These are phyloP conservation scores for Andrena bucephala DNA, from an alignment of 2,888 invertebrate genomes.

Conservation along the genomic window DNA sequence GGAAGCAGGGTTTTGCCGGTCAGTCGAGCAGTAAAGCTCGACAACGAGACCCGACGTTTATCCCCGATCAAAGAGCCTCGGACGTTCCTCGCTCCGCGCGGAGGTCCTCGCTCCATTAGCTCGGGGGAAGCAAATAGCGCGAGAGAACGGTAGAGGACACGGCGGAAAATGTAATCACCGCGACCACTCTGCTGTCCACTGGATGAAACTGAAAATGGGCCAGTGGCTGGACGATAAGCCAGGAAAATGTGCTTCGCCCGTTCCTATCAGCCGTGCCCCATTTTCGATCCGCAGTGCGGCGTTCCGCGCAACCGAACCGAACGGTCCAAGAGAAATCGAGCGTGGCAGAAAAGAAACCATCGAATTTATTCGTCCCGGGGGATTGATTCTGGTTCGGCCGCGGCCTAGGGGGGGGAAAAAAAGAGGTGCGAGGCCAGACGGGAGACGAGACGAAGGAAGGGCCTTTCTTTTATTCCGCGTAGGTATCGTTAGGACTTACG, in stretches of 20 bases:
- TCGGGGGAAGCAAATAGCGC: slow-evolving; percentile 4
- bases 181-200: neutral
- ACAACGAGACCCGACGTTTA: slow-evolving; percentile 43
- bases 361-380: slow-evolving; percentile 43
- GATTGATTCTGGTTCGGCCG: slow-evolving; percentile 42
- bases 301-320: neutral
- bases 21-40: slow-evolving; percentile 4
- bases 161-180: slow-evolving; percentile 13
- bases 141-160: slow-evolving; percentile 5
- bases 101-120: neutral
- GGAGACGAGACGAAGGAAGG: slow-evolving; percentile 50
- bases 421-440: slow-evolving; percentile 56
- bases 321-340: slow-evolving; percentile 28
- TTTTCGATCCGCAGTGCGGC: slow-evolving; percentile 20
- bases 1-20: slow-evolving; percentile 6
- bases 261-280: slow-evolving; percentile 8
- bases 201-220: neutral
- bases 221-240: slow-evolving; percentile 7
- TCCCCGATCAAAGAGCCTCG: slow-evolving; percentile 23
- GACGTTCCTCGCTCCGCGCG: neutral
- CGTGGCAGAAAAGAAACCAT: slow-evolving; percentile 28
- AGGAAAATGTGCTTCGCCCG: neutral
- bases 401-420: slow-evolving; percentile 9
- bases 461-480: slow-evolving; percentile 67
- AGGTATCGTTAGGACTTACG: slow-evolving; percentile 74